Evolutionary conservation across 2,113 vertebrate genomes (phyloP).

Genomic region (Deroptyus accipitrinus): DNA sequence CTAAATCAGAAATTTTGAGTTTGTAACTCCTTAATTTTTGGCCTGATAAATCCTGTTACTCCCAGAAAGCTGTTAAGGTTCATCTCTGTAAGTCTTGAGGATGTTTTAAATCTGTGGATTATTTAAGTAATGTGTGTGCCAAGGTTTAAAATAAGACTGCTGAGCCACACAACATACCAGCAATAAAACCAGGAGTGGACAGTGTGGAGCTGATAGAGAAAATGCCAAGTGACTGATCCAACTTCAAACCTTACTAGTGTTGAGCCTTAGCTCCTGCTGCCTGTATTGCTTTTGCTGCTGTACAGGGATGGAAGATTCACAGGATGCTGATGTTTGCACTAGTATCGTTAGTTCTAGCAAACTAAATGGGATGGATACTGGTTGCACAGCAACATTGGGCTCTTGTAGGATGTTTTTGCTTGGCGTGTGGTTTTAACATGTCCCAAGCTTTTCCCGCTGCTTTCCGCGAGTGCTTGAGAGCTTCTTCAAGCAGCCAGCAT

Average conservation of each 20-base stretch:
- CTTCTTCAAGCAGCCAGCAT: background rate
- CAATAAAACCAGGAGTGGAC: background rate
- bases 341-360: background rate
- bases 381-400: accelerated
- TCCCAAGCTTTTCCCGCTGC: background rate
- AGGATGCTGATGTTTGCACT: background rate
- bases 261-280: background rate
- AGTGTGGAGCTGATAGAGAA: background rate
- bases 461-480: background rate
- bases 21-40: constrained; percentile 25
- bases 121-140: background rate
- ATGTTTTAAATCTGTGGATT: constrained; percentile 13
- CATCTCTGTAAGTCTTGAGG: background rate
- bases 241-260: background rate
- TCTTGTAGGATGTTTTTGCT: accelerated
- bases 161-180: background rate
- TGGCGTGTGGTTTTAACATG: background rate
- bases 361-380: background rate
- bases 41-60: background rate
- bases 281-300: background rate
- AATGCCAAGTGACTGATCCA: accelerated
- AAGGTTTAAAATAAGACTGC: constrained; percentile 31
- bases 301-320: background rate
- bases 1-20: background rate
- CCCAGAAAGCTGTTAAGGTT: background rate